These are phyloP conservation scores for Stenopsyche tienmushanensis DNA, from an alignment of 1,140 invertebrate genomes.

Conservation along the genomic window DNA sequence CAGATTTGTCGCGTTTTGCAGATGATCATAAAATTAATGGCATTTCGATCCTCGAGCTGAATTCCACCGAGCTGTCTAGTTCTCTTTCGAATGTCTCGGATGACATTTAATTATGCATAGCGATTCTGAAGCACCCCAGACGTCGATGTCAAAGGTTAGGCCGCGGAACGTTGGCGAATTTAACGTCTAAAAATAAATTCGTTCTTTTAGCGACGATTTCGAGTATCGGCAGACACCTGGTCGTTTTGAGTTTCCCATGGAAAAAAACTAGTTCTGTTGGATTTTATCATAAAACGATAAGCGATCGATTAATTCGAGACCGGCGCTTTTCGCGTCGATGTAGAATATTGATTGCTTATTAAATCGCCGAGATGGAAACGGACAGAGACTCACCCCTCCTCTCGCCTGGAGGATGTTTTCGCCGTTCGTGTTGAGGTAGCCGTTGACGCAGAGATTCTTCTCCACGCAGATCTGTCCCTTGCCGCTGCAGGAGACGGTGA, in stretches of 20 bases:
- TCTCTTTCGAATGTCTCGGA: not conserved
- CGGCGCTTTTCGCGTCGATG: too few relatives aligned
- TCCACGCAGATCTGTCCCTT: constrained; percentile 59
- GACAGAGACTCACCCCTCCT: constrained; percentile 49
- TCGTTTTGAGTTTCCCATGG: not conserved
- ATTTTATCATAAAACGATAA: not conserved
- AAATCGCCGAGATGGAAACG: too few relatives aligned
- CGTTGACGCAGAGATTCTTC: constrained; percentile 58
- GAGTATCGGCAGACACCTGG: not conserved
- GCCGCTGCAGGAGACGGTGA: constrained; percentile 55
- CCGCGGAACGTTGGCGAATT: not conserved
- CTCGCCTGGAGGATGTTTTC: constrained; percentile 53
- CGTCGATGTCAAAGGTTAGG: not conserved
- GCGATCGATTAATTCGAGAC: not conserved
- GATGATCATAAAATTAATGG: not conserved
- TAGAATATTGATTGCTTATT: too few relatives aligned
- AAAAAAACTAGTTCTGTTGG: not conserved
- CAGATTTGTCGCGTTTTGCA: not conserved
- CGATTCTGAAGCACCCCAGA: not conserved
- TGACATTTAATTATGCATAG: not conserved
- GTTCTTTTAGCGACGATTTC: not conserved
- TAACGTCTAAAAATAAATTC: not conserved
- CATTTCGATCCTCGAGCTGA: not conserved
- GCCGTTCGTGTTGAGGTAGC: constrained; percentile 54
- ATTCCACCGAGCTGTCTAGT: not conserved